Base-by-base conservation (phyloP, 2,113 vertebrate species). In the Passer domesticus region DNA sequence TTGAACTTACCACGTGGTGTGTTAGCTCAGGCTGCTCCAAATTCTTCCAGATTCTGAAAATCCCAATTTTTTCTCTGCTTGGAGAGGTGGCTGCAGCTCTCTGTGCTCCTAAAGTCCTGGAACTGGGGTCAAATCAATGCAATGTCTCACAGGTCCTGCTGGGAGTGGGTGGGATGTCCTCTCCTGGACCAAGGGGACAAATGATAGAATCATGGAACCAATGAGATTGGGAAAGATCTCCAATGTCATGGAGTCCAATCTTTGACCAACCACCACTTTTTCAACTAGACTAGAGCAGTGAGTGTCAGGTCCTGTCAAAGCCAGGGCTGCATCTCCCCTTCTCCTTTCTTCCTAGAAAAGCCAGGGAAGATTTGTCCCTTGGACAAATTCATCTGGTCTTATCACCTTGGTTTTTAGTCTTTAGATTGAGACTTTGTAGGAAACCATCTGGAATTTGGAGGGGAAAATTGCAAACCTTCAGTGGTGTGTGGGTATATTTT, bases 141-240 rank as follows among this genome's bases (percentile, higher is more conserved):
- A 0, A 5, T 6, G 1, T 11, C n/a, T 35, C 0, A 0, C 8
- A 33, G 41, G 19, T 6, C 64, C 52, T 46, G 37, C 9, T 63
- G 49, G 19, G 62, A 59, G 35, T 1, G 22, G 55, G 11, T 28
- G 70, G 28, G 27, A 37, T 68, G 49, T 27, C 49, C 13, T 76
- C 41, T 88, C 23, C 53, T 67, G 70, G 35, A 37, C 35, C 31
- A 37, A 25, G 13, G 31, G 25, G 23, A 52, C 49, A 50, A 43
- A 33, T 37, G 8, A 35, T 2, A 7, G 30, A 62, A 9, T 35
- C 17, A 13, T 37, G 55, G 41, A 76, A 43, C 8, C 33, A 35
- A 0, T 28, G 5, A 41, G 30, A 16, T 16, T 56, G 56, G 49
- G 43, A 49, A 69, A 37, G 39, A 9, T 7, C 15, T 83, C 35